These are phyloP conservation scores for Notechis scutatus DNA, from an alignment of 2,113 vertebrate genomes.

Conservation along the genomic window DNA sequence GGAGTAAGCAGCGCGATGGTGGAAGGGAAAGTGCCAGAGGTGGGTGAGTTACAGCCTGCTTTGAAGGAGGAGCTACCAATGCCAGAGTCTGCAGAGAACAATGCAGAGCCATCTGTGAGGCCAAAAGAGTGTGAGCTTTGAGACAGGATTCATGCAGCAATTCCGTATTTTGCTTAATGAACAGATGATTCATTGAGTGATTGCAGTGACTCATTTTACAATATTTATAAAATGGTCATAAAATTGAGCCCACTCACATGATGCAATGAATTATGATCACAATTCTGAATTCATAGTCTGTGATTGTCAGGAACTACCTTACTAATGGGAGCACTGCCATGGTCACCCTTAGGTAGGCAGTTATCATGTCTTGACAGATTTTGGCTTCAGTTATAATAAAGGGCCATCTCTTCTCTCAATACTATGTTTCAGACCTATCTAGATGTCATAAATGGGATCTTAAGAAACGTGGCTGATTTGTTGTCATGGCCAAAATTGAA, in stretches of 20 bases:
- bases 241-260: no score
- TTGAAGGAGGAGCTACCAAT: no score
- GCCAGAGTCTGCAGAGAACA: no score
- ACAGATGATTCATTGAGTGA: background rate
- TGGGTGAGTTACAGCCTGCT: no score
- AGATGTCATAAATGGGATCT: background rate
- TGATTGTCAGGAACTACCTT: background rate
- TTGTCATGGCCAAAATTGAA: background rate
- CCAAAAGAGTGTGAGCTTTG: no score
- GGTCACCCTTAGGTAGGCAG: background rate
- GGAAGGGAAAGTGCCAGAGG: no score
- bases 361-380: background rate
- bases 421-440: background rate
- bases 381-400: background rate
- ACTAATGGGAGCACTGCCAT: background rate
- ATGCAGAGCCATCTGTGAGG: no score
- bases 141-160: background rate
- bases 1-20: no score
- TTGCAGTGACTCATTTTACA: background rate
- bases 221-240: no score
- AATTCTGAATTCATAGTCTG: no score
- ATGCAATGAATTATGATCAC: no score
- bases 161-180: background rate
- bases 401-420: background rate
- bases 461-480: background rate